Conservation (phyloP, 2,113 vertebrate species). For the Boleophthalmus pectinirostris region DNA sequence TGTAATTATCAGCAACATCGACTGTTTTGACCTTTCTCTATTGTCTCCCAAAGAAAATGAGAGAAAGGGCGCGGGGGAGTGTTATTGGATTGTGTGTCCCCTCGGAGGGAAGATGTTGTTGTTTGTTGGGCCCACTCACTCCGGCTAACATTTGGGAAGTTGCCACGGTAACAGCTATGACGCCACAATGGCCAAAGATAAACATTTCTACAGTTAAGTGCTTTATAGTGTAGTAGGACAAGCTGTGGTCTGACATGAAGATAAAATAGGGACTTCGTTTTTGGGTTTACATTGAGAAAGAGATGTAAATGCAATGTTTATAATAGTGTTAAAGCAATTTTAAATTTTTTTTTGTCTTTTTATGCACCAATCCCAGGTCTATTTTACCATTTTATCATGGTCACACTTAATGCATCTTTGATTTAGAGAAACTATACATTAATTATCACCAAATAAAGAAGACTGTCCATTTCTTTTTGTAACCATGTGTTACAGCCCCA, state of each 20-base stretch:
- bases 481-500: too few relatives aligned
- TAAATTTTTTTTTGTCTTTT: too few relatives aligned
- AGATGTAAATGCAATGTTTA: too few relatives aligned
- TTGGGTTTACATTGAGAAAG: not conserved
- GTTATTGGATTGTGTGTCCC: slow-evolving; percentile 5
- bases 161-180: slow-evolving; percentile 40
- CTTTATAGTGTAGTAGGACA: not conserved
- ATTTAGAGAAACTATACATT: too few relatives aligned
- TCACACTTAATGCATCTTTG: too few relatives aligned
- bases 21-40: not conserved
- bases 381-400: too few relatives aligned
- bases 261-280: not conserved
- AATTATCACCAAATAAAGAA: too few relatives aligned
- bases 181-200: slow-evolving; percentile 13
- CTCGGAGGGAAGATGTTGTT: not conserved
- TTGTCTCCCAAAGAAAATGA: not conserved
- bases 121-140: slow-evolving; percentile 5
- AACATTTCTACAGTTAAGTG: not conserved
- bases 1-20: not conserved
- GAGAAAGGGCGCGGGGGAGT: slow-evolving; percentile 10
- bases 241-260: not conserved
- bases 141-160: slow-evolving; percentile 3
- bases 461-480: too few relatives aligned
- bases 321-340: too few relatives aligned
- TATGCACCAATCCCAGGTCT: too few relatives aligned